Conservation (phyloP, 2,888 invertebrate species). For the Suillia variegata region DNA sequence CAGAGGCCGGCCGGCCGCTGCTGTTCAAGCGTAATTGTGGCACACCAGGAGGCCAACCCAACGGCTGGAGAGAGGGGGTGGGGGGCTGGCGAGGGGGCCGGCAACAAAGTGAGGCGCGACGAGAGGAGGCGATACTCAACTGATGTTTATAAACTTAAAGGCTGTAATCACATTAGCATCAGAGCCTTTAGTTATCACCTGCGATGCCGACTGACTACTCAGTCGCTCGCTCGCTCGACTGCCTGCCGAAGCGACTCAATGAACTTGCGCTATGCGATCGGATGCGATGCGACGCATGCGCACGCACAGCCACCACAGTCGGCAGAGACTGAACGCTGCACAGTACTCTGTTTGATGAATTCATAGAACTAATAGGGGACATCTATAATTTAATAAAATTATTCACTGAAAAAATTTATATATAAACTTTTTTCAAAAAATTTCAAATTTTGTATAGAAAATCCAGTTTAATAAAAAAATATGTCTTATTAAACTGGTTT, state of each 20-base stretch:
- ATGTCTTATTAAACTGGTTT: too few relatives aligned
- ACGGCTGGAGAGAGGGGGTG: too few relatives aligned
- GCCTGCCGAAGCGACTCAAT: not conserved
- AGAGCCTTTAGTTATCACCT: slow-evolving; percentile 57
- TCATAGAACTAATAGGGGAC: too few relatives aligned
- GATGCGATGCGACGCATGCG: not conserved
- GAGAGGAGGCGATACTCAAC: slow-evolving; percentile 29
- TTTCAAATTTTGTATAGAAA: too few relatives aligned
- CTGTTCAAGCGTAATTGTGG: not conserved
- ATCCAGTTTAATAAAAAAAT: too few relatives aligned
- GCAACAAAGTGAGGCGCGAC: not conserved
- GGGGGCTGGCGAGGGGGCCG: not conserved
- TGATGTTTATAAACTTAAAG: slow-evolving; percentile 62
- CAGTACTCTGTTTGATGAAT: too few relatives aligned
- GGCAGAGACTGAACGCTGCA: too few relatives aligned
- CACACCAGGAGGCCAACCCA: not conserved
- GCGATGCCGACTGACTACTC: slow-evolving; percentile 55
- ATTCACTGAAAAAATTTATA: too few relatives aligned
- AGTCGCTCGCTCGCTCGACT: too few relatives aligned
- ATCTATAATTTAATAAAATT: too few relatives aligned
- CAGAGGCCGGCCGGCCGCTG: not conserved
- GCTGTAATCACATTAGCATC: slow-evolving; percentile 62
- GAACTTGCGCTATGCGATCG: not conserved
- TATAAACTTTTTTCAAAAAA: too few relatives aligned
- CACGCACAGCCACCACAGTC: not conserved